Percentiles rank a stretch among this genome's conserved stretches.
These are phyloP conservation scores for Parnassius orleans DNA, from an alignment of 2,888 invertebrate species.

Conservation along the genomic window DNA sequence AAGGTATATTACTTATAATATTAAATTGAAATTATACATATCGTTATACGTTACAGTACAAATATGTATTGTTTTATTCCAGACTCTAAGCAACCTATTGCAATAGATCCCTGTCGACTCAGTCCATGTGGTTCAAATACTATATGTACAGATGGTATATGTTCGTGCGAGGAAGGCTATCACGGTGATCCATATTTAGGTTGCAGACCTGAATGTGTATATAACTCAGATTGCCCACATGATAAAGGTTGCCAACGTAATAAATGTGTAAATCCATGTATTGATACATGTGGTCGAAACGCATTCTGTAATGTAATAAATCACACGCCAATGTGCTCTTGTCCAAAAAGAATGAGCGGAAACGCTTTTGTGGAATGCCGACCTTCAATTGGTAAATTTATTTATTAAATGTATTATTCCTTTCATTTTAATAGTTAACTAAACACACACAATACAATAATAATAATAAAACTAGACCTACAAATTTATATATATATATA, in stretches of 20 bases:
- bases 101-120: slow-evolving; percentile 80
- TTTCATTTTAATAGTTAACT: too few relatives aligned
- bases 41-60: background rate
- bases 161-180: slow-evolving; percentile 82
- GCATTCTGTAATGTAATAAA: slow-evolving; percentile 87
- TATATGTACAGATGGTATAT: slow-evolving; percentile 78
- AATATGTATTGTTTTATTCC: slow-evolving; percentile 30
- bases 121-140: slow-evolving; percentile 85
- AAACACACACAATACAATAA: too few relatives aligned
- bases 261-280: slow-evolving; percentile 87
- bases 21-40: background rate
- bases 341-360: slow-evolving; percentile 84
- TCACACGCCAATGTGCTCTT: slow-evolving; percentile 86
- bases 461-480: too few relatives aligned
- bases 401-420: background rate
- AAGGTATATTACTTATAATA: slow-evolving; percentile 47
- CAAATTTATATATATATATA: too few relatives aligned
- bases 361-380: slow-evolving; percentile 85
- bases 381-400: slow-evolving; percentile 68
- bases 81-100: slow-evolving; percentile 43
- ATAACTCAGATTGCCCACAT: slow-evolving; percentile 84
- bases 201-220: slow-evolving; percentile 86
- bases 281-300: slow-evolving; percentile 85
- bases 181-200: slow-evolving; percentile 85
- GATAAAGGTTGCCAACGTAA: slow-evolving; percentile 84